A percentile compares a stretch with the other conserved stretches of the same genome.
Conservation (phyloP, 2,113 vertebrate species). For the Cyanoliseus patagonus region DNA sequence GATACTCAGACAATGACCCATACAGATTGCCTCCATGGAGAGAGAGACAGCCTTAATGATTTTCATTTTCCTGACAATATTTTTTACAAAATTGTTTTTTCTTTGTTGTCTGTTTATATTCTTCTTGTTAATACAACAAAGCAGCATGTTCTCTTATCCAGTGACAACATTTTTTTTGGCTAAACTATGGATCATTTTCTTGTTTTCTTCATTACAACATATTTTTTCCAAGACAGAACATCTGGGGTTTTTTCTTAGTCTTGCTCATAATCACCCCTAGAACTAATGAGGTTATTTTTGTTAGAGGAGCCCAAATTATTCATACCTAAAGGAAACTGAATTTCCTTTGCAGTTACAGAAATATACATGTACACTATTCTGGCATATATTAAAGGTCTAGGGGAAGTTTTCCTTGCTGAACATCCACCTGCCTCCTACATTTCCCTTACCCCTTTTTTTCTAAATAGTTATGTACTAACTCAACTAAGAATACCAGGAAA, state of each 20-base stretch:
- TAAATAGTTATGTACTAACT: neutral
- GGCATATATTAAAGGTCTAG: neutral
- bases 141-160: fast-evolving
- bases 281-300: neutral
- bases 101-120: neutral
- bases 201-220: neutral
- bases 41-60: neutral
- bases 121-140: neutral
- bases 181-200: neutral
- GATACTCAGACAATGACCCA: neutral
- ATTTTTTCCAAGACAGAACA: neutral
- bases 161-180: neutral
- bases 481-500: neutral
- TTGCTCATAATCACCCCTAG: neutral
- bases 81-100: neutral
- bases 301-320: neutral
- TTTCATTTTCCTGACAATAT: neutral
- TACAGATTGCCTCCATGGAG: neutral
- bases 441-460: neutral
- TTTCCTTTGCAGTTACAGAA: neutral
- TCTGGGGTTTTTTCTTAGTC: neutral
- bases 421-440: neutral
- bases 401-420: neutral
- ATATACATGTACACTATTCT: neutral
- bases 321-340: neutral